Conservation (phyloP, 1,140 invertebrate species). For the Heliconius eleuchia region DNA sequence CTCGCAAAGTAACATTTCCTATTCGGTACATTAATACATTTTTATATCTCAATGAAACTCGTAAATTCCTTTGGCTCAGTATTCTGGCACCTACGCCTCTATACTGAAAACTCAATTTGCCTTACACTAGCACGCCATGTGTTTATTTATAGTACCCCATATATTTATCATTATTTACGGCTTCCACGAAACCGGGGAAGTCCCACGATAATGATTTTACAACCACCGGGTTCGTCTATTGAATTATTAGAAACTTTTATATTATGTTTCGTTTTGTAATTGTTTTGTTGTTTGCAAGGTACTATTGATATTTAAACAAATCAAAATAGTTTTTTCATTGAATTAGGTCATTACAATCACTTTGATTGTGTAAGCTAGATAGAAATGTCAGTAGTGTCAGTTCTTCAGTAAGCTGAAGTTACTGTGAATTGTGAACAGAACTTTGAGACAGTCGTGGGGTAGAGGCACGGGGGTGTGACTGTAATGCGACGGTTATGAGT, state of each 20-base stretch:
- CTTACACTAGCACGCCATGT: neutral
- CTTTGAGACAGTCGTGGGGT: too few relatives aligned
- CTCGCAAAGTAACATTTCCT: neutral
- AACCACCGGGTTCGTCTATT: slow-evolving; percentile 7
- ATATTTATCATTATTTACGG: slow-evolving; percentile 30
- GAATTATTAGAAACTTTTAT: neutral
- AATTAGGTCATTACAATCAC: too few relatives aligned
- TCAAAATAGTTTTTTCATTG: too few relatives aligned
- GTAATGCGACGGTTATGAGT: too few relatives aligned
- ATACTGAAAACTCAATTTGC: neutral
- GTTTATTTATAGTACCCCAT: slow-evolving; percentile 23
- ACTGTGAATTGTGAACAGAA: too few relatives aligned
- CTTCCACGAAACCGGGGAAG: slow-evolving; percentile 38
- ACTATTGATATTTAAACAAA: too few relatives aligned
- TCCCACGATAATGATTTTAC: slow-evolving; percentile 29
- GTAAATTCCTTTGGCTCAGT: neutral
- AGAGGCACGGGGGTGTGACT: too few relatives aligned
- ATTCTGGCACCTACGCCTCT: neutral
- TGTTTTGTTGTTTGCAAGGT: neutral
- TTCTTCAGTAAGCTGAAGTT: too few relatives aligned
- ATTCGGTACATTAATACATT: slow-evolving; percentile 3
- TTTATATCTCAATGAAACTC: slow-evolving; percentile 7
- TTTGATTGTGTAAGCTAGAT: too few relatives aligned
- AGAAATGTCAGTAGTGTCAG: too few relatives aligned
- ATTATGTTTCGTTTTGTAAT: neutral